These are phyloP conservation scores for Euplexia lucipara DNA, from an alignment of 2,888 invertebrate species.

Conservation along the genomic window DNA sequence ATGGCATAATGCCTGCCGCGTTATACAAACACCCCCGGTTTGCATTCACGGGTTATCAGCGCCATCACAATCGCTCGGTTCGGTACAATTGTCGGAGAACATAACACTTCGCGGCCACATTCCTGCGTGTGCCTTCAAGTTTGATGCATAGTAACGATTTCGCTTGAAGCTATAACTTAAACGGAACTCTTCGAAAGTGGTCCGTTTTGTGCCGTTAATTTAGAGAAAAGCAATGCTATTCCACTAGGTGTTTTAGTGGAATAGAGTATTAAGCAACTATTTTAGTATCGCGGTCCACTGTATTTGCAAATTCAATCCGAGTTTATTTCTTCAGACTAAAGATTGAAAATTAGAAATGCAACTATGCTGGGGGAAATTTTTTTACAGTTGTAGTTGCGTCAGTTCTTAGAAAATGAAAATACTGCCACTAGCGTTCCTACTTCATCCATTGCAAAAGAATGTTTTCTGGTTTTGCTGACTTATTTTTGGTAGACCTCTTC, in stretches of 20 bases:
- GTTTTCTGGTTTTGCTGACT: neutral
- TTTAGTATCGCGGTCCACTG: neutral
- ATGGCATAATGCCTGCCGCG: neutral
- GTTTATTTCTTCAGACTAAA: neutral
- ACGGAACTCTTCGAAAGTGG: conserved; percentile 49
- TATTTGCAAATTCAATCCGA: neutral
- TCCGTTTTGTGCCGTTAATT: conserved; percentile 50
- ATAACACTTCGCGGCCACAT: conserved; percentile 48
- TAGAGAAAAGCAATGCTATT: conserved; percentile 36
- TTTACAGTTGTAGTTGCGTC: neutral
- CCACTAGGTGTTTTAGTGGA: conserved; percentile 14
- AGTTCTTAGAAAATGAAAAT: neutral
- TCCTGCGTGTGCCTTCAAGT: conserved; percentile 50
- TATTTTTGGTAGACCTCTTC: neutral
- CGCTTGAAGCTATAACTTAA: conserved; percentile 48
- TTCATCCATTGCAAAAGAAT: neutral
- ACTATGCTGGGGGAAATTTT: neutral
- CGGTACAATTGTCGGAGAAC: conserved; percentile 42
- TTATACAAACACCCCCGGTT: conserved; percentile 11
- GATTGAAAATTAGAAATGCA: neutral
- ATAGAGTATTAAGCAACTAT: conserved; percentile 15
- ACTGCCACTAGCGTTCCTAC: neutral
- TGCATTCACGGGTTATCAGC: conserved; percentile 30
- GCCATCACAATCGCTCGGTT: conserved; percentile 36
- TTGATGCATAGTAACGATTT: conserved; percentile 56